Conservation (phyloP, 2,113 vertebrate species). For the Cervus canadensis region DNA sequence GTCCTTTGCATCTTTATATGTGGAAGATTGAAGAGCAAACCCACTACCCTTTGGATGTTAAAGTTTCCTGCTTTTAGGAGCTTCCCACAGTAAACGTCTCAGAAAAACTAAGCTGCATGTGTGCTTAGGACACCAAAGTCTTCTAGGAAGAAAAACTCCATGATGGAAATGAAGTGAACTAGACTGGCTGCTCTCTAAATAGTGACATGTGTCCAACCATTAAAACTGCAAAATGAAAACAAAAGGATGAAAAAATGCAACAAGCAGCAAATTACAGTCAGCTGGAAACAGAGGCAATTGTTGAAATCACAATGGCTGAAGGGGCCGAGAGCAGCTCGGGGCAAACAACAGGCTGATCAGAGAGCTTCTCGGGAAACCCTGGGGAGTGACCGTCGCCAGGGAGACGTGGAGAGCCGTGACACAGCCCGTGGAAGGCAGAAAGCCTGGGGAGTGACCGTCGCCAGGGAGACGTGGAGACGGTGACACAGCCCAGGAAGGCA, state of each 20-base stretch:
- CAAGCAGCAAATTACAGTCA: not conserved
- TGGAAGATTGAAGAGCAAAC: not conserved
- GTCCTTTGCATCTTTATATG: not conserved
- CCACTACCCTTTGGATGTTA: not conserved
- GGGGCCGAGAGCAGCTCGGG: rapidly evolving
- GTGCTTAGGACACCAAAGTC: not conserved
- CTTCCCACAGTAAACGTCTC: not conserved
- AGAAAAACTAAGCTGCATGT: not conserved
- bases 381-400: too few species aligned
- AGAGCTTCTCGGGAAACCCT: not conserved
- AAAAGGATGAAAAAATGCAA: not conserved
- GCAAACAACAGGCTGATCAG: not conserved
- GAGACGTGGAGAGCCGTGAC: not conserved
- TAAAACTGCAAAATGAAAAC: not conserved
- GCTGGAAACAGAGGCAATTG: not conserved
- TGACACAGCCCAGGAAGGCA: not conserved
- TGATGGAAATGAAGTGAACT: not conserved
- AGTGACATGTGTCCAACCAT: not conserved
- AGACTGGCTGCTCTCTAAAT: not conserved
- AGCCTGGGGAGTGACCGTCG: not conserved
- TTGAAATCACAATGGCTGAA: not conserved
- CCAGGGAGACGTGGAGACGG: not conserved
- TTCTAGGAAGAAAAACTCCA: not conserved
- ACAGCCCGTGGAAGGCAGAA: not conserved
- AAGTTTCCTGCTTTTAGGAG: not conserved